Percentiles rank a stretch among this genome's conserved stretches.
Conservation (phyloP, 2,797 vertebrate genomes). For the Spinus pinus region DNA sequence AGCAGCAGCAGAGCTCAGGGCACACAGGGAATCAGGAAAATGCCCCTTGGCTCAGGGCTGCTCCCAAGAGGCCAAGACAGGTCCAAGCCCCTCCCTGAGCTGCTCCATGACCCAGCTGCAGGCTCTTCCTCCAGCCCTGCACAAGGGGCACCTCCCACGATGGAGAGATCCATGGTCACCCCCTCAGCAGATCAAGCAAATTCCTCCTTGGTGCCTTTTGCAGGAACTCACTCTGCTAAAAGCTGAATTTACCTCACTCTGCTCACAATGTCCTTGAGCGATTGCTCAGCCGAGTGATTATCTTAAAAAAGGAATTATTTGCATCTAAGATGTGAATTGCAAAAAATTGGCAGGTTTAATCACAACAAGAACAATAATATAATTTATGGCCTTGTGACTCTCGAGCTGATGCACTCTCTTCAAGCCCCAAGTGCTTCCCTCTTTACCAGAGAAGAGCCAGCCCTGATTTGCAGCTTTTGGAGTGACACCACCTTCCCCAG, state of each 20-base stretch:
- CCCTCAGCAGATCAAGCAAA: background rate
- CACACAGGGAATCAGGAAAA: background rate
- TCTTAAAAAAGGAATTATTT: background rate
- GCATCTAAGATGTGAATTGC: background rate
- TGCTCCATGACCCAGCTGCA: background rate
- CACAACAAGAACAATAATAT: background rate
- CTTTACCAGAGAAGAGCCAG: background rate
- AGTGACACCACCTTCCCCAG: conserved; percentile 9
- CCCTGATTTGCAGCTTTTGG: background rate
- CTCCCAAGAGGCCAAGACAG: background rate
- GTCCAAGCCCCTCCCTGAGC: background rate
- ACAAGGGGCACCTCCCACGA: background rate
- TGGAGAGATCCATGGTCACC: rapidly evolving
- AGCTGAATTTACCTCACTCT: background rate
- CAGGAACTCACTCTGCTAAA: background rate
- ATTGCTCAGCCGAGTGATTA: background rate
- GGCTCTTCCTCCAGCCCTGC: background rate
- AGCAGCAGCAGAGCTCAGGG: background rate
- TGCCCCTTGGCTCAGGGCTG: background rate
- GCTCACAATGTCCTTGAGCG: background rate
- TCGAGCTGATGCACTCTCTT: conserved; percentile 13
- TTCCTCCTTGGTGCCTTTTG: background rate
- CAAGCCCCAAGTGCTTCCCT: background rate
- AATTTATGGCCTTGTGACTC: conserved; percentile 13
- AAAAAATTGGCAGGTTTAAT: conserved; percentile 51